These are phyloP conservation scores for Xestia xanthographa DNA, from an alignment of 2,888 invertebrate genomes.

Conservation along the genomic window DNA sequence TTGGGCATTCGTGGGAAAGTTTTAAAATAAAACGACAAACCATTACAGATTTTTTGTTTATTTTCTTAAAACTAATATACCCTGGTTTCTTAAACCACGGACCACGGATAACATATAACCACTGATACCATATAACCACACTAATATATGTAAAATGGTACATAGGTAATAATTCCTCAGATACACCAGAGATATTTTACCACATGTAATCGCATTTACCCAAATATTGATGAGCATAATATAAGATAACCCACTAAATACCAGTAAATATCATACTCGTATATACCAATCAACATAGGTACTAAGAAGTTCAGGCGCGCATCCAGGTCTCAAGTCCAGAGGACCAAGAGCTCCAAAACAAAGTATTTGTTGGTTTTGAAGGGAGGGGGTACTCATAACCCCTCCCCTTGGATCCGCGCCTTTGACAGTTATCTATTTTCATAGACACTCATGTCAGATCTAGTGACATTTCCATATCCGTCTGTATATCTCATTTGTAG, in stretches of 20 bases:
- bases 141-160: background rate
- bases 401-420: slow-evolving; percentile 26
- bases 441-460: slow-evolving; percentile 5
- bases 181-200: background rate
- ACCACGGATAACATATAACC: background rate
- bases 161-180: background rate
- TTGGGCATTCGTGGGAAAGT: background rate
- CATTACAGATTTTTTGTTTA: background rate
- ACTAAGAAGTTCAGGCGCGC: background rate
- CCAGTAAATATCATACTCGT: no score
- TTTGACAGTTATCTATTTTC: slow-evolving; percentile 14
- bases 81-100: background rate
- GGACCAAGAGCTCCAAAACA: slow-evolving; percentile 30
- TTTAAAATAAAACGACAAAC: background rate
- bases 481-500: background rate
- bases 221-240: no score
- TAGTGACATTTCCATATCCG: slow-evolving; percentile 9
- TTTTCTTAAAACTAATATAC: background rate
- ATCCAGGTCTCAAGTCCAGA: slow-evolving; percentile 15
- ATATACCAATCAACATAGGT: background rate
- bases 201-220: no score
- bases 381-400: slow-evolving; percentile 3
- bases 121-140: background rate
- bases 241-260: no score
- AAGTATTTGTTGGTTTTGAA: slow-evolving; percentile 26